Evolutionary conservation across 2,113 vertebrate species (phyloP).

Genomic region (Cynoglossus semilaevis): DNA sequence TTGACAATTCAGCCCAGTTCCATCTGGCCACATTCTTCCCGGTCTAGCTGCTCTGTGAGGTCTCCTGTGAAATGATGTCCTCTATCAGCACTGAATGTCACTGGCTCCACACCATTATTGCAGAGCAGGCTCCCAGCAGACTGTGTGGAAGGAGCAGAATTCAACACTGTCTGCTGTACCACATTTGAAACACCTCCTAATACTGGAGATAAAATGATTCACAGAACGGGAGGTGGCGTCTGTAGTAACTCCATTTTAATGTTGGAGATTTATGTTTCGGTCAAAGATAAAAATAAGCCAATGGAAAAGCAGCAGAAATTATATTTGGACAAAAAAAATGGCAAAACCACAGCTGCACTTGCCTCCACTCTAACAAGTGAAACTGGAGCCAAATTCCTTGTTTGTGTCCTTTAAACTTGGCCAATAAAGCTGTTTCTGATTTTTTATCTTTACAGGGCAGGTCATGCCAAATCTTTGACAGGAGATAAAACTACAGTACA

Average conservation of each 20-base stretch:
- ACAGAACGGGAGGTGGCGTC: conserved; percentile 6
- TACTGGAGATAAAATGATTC: conserved; percentile 5
- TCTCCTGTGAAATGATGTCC: conserved; percentile 82
- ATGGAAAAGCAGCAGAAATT: too few species aligned
- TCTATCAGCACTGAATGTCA: conserved; percentile 80
- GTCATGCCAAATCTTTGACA: too few species aligned
- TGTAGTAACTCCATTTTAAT: not conserved
- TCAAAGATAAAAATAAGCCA: not conserved
- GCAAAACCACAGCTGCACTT: too few species aligned
- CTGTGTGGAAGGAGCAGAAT: conserved; percentile 38
- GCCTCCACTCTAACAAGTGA: too few species aligned
- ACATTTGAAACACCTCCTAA: not conserved
- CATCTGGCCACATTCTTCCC: conserved; percentile 70
- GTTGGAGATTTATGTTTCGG: not conserved
- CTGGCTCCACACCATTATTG: conserved; percentile 62
- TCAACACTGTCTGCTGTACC: conserved; percentile 29
- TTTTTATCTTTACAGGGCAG: too few species aligned
- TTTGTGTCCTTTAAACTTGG: too few species aligned
- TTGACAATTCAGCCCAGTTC: conserved; percentile 74
- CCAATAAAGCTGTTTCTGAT: too few species aligned
- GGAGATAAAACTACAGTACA: too few species aligned
- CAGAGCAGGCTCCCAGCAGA: conserved; percentile 64
- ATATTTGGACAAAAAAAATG: too few species aligned
- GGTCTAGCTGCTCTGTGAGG: conserved; percentile 73
- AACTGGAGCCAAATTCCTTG: too few species aligned